phyloP scores from a whole-genome alignment of 2,797 vertebrate species.

The Eulemur mongoz region DNA sequence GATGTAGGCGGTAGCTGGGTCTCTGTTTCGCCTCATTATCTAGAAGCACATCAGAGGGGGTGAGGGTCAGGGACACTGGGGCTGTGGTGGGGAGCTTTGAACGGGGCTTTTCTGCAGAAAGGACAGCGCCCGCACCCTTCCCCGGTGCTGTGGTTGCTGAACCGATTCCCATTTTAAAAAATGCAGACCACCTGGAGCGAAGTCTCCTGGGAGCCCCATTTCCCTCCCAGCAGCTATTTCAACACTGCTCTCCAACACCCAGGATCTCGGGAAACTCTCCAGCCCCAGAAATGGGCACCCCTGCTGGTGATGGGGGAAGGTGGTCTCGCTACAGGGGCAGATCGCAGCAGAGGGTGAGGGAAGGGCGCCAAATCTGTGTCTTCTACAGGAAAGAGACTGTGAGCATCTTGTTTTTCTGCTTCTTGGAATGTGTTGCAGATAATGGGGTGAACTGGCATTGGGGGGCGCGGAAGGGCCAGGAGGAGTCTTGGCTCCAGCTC shows the following conservation, averaged over 20 bases:
- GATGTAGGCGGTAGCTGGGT: slow-evolving; percentile 19
- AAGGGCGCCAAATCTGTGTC: neutral
- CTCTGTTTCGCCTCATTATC: slow-evolving; percentile 14
- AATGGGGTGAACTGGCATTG: neutral
- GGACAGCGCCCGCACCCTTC: rapidly evolving
- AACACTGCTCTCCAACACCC: neutral
- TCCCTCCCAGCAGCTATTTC: neutral
- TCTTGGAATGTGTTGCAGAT: neutral
- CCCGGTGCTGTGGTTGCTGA: neutral
- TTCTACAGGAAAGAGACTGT: neutral
- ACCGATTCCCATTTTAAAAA: neutral
- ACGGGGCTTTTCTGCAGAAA: neutral
- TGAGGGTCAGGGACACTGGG: neutral
- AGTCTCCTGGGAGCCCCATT: neutral
- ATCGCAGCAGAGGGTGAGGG: neutral
- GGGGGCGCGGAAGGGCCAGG: neutral
- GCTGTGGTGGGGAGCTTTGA: neutral
- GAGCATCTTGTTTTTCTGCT: neutral
- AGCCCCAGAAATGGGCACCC: neutral
- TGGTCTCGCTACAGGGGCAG: neutral
- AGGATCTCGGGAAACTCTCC: neutral
- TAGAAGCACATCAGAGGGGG: neutral
- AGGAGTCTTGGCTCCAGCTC: neutral
- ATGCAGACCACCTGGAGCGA: neutral
- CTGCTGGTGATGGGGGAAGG: neutral